phyloP scores from a whole-genome alignment of 2,797 vertebrate genomes.

The Microctenopoma lineatum region DNA sequence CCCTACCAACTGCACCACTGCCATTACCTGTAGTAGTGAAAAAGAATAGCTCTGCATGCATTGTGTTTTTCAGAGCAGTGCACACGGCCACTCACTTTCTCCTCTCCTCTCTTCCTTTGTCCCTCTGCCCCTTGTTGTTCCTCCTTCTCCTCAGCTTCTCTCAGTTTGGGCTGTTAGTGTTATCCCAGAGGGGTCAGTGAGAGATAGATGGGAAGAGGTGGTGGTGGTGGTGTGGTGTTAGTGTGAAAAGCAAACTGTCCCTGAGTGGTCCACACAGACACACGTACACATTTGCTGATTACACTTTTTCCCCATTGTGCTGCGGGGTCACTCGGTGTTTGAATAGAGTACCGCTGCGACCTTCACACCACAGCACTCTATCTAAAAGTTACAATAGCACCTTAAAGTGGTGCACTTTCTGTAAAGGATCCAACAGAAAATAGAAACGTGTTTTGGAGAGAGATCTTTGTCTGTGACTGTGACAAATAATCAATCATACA shows the following conservation, averaged over 20 bases:
- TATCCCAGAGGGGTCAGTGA: constrained; percentile 49
- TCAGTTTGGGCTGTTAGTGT: constrained; percentile 46
- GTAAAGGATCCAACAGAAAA: constrained; percentile 14
- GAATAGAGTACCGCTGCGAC: constrained; percentile 49
- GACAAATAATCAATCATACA: not conserved
- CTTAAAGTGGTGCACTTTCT: constrained; percentile 20
- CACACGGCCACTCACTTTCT: not conserved
- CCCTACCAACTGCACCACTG: too few relatives aligned
- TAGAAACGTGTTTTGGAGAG: not conserved
- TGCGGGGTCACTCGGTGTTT: constrained; percentile 38
- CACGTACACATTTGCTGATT: constrained; percentile 43
- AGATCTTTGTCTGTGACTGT: not conserved
- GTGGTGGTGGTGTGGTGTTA: constrained; percentile 29
- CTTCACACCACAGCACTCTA: constrained; percentile 46
- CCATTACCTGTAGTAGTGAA: too few relatives aligned
- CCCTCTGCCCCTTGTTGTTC: constrained; percentile 18
- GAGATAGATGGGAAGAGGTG: constrained; percentile 35
- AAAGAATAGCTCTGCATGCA: too few relatives aligned
- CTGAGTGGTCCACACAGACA: constrained; percentile 40
- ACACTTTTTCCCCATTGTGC: constrained; percentile 51
- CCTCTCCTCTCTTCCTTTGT: constrained; percentile 8
- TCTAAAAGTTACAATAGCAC: constrained; percentile 41
- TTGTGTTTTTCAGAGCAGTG: not conserved
- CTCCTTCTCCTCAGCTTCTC: constrained; percentile 33
- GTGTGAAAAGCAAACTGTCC: constrained; percentile 72